A percentile compares a stretch with the other conserved stretches of the same genome.
phyloP scores from a whole-genome alignment of 1,140 invertebrate genomes.

The Holcopasites calliopsidis region DNA sequence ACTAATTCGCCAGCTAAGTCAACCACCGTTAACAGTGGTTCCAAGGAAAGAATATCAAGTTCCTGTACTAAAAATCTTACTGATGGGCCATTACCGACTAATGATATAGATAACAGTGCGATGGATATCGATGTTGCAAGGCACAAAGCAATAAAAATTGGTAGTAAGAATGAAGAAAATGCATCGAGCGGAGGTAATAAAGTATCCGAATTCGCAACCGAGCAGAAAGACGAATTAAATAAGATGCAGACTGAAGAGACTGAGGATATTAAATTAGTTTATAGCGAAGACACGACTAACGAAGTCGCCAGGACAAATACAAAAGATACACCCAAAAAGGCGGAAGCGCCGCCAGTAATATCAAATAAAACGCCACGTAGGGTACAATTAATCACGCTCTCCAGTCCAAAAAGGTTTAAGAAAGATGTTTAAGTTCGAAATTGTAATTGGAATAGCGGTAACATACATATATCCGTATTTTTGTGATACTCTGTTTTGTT shows the following conservation, averaged over 20 bases:
- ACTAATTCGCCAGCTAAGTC: slow-evolving; percentile 13
- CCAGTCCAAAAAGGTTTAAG: slow-evolving; percentile 86
- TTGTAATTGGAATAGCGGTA: too few relatives aligned
- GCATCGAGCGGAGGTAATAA: slow-evolving; percentile 16
- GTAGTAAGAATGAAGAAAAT: background rate
- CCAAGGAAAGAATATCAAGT: slow-evolving; percentile 14
- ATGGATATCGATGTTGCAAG: slow-evolving; percentile 73
- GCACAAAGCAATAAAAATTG: slow-evolving; percentile 1
- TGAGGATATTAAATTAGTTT: slow-evolving; percentile 85
- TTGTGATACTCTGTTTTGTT: slow-evolving; percentile 3
- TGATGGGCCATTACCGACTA: slow-evolving; percentile 29
- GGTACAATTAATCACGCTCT: slow-evolving; percentile 86
- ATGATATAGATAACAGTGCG: slow-evolving; percentile 71
- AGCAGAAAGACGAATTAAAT: slow-evolving; percentile 17
- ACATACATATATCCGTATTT: background rate
- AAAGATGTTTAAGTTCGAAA: slow-evolving; percentile 66
- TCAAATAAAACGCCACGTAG: slow-evolving; percentile 83
- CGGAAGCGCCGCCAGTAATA: slow-evolving; percentile 52
- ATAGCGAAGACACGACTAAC: slow-evolving; percentile 79
- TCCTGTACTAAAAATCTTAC: slow-evolving; percentile 38
- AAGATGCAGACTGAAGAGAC: slow-evolving; percentile 62
- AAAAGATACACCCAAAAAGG: slow-evolving; percentile 67
- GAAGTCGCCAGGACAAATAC: slow-evolving; percentile 45
- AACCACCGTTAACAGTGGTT: slow-evolving; percentile 60
- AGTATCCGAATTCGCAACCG: background rate